These are phyloP conservation scores for Bhutanitis thaidina DNA, from an alignment of 2,888 invertebrate species.

Conservation along the genomic window DNA sequence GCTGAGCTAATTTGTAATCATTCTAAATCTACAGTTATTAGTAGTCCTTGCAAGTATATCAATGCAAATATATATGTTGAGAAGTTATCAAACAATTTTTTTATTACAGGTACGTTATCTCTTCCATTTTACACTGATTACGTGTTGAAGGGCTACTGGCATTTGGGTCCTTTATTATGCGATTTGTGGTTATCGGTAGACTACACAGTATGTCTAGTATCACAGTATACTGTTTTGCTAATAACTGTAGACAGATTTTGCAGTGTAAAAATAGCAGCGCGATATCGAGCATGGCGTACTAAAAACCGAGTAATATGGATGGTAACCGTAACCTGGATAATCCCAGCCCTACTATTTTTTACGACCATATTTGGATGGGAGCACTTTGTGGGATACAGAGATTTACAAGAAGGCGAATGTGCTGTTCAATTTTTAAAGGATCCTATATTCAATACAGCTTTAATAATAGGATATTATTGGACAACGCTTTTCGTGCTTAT, in stretches of 20 bases:
- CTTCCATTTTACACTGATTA: constrained; percentile 99
- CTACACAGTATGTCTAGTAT: constrained; percentile 99
- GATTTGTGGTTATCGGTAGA: constrained; percentile 99
- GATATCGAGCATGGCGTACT: constrained; percentile 97
- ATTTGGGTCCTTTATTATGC: constrained; percentile 96
- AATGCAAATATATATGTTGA: no score
- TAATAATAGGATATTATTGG: constrained; percentile 99
- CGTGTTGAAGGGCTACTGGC: constrained; percentile 97
- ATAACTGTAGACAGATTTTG: constrained; percentile 99
- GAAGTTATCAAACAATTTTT: no score
- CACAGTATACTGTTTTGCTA: constrained; percentile 98
- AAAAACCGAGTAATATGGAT: constrained; percentile 96
- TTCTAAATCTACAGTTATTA: no score
- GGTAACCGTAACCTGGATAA: constrained; percentile 98
- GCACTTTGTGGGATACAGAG: constrained; percentile 95
- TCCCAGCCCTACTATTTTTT: constrained; percentile 97
- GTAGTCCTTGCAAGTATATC: no score
- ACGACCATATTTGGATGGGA: constrained; percentile 99
- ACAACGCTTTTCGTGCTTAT: constrained; percentile 97
- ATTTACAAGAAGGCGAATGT: constrained; percentile 92
- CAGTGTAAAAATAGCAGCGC: constrained; percentile 98
- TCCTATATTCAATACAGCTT: constrained; percentile 97
- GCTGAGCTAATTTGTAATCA: no score
- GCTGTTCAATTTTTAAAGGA: constrained; percentile 98
- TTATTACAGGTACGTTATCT: constrained; percentile 91